Base-by-base conservation (phyloP, 92 coral and sea anemone species). In the Porites lobata region DNA sequence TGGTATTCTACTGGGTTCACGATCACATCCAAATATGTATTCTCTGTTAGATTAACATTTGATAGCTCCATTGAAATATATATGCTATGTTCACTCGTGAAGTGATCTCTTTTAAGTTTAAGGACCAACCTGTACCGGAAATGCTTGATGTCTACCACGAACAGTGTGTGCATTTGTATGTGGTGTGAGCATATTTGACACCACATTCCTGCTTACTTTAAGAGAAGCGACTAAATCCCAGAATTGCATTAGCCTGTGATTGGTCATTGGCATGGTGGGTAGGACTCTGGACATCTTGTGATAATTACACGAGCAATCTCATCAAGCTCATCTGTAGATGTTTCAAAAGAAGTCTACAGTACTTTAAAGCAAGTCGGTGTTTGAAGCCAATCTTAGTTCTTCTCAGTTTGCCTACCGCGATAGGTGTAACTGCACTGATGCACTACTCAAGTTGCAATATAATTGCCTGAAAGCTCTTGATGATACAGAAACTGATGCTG, bases 351-450 rank as follows among this genome's bases (percentile, higher is more conserved):
- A 26, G 29, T 26, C 29, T 26, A 26, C 29, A 26, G 29, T 26
- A 26, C 29, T 26, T 26, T 26, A 26, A 26, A 26, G 65, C 65
- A 59, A 59, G 65, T 59, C 0, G 65, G 65, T 59, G 65, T 59
- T 59, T 59, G 65, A 59, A 59, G 65, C 65, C 65, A 59, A 78
- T 78, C 83, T 78, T 78, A 78, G 50, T 78, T 69, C 83, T 59
- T 78, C 63, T 78, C 72, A 59, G 63, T 59, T 7, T 56, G 67
- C 63, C 67, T 78, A 69, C 69, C 18, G 67, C 51, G 69, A 26
- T 26, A 26, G 29, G 29, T 26, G 29, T 26, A 26, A 26, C 29
- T 26, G 29, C 29, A 26, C 29, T 26, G 29, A 26, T 26, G 29
- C 29, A 26, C 29, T 26, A 26, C 29, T 26, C 29, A 26, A 26